These are phyloP conservation scores for Rhodinocichla rosea DNA, from an alignment of 2,113 vertebrate species.

Conservation along the genomic window DNA sequence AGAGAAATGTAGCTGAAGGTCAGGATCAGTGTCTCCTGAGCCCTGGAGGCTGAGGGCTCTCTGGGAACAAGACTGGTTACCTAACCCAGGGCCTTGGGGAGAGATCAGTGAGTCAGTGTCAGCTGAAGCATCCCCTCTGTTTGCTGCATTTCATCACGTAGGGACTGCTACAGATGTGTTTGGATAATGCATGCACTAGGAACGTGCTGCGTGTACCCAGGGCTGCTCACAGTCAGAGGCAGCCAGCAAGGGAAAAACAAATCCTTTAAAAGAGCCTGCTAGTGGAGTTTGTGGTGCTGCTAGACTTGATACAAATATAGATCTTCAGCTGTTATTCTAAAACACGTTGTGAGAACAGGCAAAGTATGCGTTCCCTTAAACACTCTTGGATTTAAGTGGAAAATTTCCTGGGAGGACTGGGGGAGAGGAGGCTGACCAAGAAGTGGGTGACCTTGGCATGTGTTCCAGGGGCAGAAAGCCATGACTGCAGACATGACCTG, in stretches of 20 bases:
- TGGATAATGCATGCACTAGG: neutral
- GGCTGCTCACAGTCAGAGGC: neutral
- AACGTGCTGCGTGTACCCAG: neutral
- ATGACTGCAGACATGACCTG: neutral
- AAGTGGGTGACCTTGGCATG: neutral
- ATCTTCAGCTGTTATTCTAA: neutral
- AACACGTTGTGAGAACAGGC: neutral
- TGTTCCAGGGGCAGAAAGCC: neutral
- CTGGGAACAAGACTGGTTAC: neutral
- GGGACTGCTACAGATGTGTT: neutral
- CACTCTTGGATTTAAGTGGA: neutral
- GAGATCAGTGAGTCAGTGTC: neutral
- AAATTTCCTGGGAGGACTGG: neutral
- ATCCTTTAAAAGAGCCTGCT: neutral
- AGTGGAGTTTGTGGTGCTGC: neutral
- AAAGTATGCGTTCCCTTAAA: neutral
- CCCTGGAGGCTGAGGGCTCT: neutral
- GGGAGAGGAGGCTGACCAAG: neutral
- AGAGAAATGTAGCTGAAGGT: neutral
- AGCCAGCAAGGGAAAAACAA: neutral
- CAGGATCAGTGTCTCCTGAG: neutral
- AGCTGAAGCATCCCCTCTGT: neutral
- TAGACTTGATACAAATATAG: neutral
- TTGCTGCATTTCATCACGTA: neutral
- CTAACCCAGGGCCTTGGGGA: neutral